Evolutionary conservation across 2,888 invertebrate genomes (phyloP).

Genomic region (Colletes collaris): DNA sequence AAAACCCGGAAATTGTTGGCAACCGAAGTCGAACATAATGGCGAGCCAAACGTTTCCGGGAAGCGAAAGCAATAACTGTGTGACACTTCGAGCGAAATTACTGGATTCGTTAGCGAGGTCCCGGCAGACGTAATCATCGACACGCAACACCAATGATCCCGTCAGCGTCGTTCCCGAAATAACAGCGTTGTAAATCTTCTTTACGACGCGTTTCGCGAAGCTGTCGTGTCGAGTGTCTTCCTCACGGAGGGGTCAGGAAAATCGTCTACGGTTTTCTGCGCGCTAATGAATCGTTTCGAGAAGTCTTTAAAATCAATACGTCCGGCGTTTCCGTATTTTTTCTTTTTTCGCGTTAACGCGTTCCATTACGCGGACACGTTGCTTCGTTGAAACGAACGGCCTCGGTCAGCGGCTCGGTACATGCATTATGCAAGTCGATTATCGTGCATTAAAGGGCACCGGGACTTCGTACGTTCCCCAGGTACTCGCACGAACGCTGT

Average conservation of each 20-base stretch:
- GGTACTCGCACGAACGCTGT: neutral
- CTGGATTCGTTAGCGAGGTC: too few relatives aligned
- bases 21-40: too few relatives aligned
- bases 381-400: neutral
- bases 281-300: constrained; percentile 27
- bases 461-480: neutral
- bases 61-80: too few relatives aligned
- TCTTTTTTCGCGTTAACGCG: too few relatives aligned
- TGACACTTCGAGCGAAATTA: too few relatives aligned
- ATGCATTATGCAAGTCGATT: constrained; percentile 21
- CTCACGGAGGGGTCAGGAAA: constrained; percentile 15
- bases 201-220: constrained; percentile 37
- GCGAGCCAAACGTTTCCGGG: too few relatives aligned
- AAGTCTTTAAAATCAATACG: constrained; percentile 13
- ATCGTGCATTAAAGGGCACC: constrained; percentile 17
- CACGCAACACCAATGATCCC: neutral
- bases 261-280: constrained; percentile 28
- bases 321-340: neutral
- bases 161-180: constrained; percentile 16
- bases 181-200: constrained; percentile 40
- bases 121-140: constrained; percentile 14
- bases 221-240: constrained; percentile 37
- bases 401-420: neutral
- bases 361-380: neutral
- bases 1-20: too few relatives aligned